These are phyloP conservation scores for Periphyllus acericola DNA, from an alignment of 2,888 invertebrate genomes.

Conservation along the genomic window DNA sequence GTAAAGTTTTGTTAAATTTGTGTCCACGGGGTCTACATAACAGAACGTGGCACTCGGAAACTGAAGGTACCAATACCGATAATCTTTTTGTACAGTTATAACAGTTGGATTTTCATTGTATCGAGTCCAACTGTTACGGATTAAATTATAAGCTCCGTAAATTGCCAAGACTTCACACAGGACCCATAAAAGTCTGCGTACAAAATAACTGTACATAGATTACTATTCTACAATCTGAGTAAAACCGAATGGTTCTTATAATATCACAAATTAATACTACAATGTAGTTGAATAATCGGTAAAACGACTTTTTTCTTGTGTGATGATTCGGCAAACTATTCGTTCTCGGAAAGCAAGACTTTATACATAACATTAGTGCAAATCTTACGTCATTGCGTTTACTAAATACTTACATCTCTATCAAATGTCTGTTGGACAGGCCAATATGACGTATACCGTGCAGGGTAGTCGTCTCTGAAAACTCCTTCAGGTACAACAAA, in stretches of 20 bases:
- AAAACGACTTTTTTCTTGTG: too few relatives aligned
- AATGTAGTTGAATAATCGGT: too few relatives aligned
- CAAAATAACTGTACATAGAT: not conserved
- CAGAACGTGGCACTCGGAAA: slow-evolving; percentile 73
- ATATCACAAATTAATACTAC: too few relatives aligned
- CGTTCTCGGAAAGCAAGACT: too few relatives aligned
- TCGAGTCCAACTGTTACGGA: slow-evolving; percentile 71
- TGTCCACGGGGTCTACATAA: slow-evolving; percentile 65
- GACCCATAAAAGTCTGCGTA: slow-evolving; percentile 64
- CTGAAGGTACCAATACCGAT: slow-evolving; percentile 72
- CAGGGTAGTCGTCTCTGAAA: slow-evolving; percentile 69
- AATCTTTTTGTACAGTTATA: slow-evolving; percentile 74
- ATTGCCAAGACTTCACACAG: slow-evolving; percentile 63
- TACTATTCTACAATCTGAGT: too few relatives aligned
- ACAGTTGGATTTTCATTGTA: slow-evolving; percentile 74
- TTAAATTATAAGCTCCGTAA: slow-evolving; percentile 66
- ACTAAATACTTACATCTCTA: slow-evolving; percentile 69
- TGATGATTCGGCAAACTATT: too few relatives aligned
- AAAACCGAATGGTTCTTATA: too few relatives aligned
- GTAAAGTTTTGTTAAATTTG: slow-evolving; percentile 66
- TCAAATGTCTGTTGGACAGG: slow-evolving; percentile 68
- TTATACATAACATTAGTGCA: too few relatives aligned
- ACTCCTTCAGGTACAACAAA: slow-evolving; percentile 66
- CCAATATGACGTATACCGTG: slow-evolving; percentile 70
- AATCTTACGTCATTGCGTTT: too few relatives aligned